phyloP scores from a whole-genome alignment of 2,888 invertebrate species.

The Pachymerium ferrugineum region DNA sequence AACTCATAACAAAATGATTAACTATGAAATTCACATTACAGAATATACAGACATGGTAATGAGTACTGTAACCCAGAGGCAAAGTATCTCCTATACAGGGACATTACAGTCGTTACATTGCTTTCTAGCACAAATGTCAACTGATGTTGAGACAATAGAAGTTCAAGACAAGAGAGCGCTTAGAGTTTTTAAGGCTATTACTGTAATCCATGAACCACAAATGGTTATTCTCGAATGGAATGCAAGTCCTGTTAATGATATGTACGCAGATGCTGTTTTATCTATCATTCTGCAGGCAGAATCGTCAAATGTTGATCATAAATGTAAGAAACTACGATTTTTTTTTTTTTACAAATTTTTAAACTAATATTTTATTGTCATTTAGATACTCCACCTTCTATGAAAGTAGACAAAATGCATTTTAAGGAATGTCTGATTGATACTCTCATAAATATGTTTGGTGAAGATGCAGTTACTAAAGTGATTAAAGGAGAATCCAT shows the following conservation, averaged over 20 bases:
- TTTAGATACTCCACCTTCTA: conserved; percentile 28
- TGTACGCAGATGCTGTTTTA: conserved; percentile 94
- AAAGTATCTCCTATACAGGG: conserved; percentile 81
- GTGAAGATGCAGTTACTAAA: conserved; percentile 86
- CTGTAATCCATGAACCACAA: conserved; percentile 71
- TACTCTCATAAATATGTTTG: conserved; percentile 91
- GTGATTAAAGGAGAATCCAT: conserved; percentile 85
- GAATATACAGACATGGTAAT: conserved; percentile 94
- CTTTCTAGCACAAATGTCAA: conserved; percentile 38
- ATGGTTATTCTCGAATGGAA: conserved; percentile 89
- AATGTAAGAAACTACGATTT: background rate
- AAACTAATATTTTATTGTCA: background rate
- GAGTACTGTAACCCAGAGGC: conserved; percentile 85
- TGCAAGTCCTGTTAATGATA: conserved; percentile 91
- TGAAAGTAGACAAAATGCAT: conserved; percentile 79
- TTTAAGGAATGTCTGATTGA: conserved; percentile 87
- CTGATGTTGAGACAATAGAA: conserved; percentile 63
- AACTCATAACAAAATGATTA: background rate
- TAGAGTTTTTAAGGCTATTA: conserved; percentile 74
- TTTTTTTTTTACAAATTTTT: background rate
- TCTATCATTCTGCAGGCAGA: conserved; percentile 82
- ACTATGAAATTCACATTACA: conserved; percentile 45
- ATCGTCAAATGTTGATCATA: conserved; percentile 46
- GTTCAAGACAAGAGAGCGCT: conserved; percentile 60
- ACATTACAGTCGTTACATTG: conserved; percentile 54